Evolutionary conservation across 2,797 vertebrate genomes (phyloP), one percentile per base, ranked within the genome.

Genomic region (Agapornis canus): DNA sequence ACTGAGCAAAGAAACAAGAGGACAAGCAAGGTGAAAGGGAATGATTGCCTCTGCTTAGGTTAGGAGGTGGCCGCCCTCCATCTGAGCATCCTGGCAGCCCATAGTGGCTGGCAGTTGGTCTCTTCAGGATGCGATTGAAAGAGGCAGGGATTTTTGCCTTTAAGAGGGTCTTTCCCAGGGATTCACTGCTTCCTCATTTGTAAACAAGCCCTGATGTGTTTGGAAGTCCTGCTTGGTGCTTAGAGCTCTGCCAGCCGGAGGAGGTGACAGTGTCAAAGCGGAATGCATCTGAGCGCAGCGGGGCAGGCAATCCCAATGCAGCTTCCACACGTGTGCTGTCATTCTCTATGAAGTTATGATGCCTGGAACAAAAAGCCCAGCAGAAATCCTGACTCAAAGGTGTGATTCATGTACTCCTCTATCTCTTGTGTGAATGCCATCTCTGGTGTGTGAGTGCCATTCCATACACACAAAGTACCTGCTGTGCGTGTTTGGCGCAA

Each of bases 51-150:
- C 22, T 14, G 45, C 10, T 40, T 35, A 70, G 23, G 16, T 63
- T n/a, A 29, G 82, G 47, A 64, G 64, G 14, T 5, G 10, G 0
- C 31, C 0, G 0, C 37, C 52, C 26, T 51, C 25, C 29, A 1
- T 39, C 52, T 49, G 86, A 21, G 15, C 19, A 25, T 48, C 22
- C 77, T 1, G 1, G 20, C 68, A n/a, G 7, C 4, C 12, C 5
- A 0, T 37, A 0, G 3, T 31, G 49, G 32, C 57, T 75, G 75
- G 6, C 32, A 3, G 49, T 54, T 57, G 42, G 5, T 42, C 45
- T 91, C 56, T 45, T 63, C 18, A n/a, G 83, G 83, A 86, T 9
- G 11, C 16, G 49, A 31, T 19, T 47, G 64, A 45, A 60, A 59
- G 31, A 56, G 13, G 23, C 47, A 73, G 76, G 51, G 37, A 5